These are phyloP conservation scores for Eriosoma lanigerum DNA, from an alignment of 1,140 invertebrate species.

Conservation along the genomic window DNA sequence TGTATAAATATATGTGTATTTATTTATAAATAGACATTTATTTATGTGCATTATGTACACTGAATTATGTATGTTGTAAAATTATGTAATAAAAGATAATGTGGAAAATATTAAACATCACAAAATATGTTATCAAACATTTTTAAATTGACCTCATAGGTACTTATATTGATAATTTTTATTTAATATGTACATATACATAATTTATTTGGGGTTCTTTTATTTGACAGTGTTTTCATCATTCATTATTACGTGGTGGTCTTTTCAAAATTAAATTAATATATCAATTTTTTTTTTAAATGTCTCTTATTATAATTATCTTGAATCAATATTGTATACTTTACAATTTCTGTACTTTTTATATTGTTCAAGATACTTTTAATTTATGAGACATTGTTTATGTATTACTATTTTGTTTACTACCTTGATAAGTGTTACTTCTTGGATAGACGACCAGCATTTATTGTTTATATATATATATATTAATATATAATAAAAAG, in stretches of 20 bases:
- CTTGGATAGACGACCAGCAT: not conserved
- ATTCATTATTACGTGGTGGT: constrained; percentile 18
- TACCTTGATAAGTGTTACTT: not conserved
- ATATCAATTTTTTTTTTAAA: no score
- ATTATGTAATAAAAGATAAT: constrained; percentile 50
- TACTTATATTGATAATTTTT: constrained; percentile 45
- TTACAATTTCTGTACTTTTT: not conserved
- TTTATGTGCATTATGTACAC: constrained; percentile 21
- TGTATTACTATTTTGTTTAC: not conserved
- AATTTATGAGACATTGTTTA: not conserved
- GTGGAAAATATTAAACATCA: constrained; percentile 50
- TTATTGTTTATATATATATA: not conserved
- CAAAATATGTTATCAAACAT: constrained; percentile 20
- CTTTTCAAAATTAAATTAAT: not conserved
- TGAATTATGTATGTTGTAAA: constrained; percentile 45
- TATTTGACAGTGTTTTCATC: constrained; percentile 22
- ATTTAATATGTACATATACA: not conserved
- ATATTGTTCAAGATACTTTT: not conserved
- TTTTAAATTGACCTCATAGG: constrained; percentile 28
- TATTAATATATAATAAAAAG: not conserved
- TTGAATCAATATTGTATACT: not conserved
- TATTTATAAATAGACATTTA: constrained; percentile 27
- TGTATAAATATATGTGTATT: constrained; percentile 39
- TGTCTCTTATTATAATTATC: not conserved
- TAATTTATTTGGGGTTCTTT: constrained; percentile 17